Percentiles rank a stretch among this genome's conserved stretches.
phyloP scores from a whole-genome alignment of 2,113 vertebrate genomes.

The Myotis brandtii region DNA sequence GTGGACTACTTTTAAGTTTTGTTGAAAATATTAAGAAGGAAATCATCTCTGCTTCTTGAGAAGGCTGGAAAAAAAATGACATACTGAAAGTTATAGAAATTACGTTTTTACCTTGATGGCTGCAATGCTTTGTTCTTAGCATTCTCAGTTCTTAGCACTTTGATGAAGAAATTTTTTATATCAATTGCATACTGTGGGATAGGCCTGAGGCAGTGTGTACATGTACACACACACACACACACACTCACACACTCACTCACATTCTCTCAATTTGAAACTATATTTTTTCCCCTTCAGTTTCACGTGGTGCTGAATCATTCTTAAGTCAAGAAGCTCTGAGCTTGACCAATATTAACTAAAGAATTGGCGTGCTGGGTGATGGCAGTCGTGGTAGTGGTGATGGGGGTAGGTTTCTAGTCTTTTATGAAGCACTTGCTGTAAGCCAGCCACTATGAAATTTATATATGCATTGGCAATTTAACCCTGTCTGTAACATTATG shows the following conservation, averaged over 20 bases:
- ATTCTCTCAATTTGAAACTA: not conserved
- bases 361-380: not conserved
- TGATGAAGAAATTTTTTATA: conserved; percentile 13
- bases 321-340: not conserved
- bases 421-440: not conserved
- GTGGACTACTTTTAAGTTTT: conserved; percentile 32
- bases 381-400: not conserved
- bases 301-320: not conserved
- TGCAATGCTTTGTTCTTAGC: not conserved
- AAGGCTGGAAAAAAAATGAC: conserved; percentile 24
- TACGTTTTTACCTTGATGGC: not conserved
- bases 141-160: not conserved
- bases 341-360: not conserved
- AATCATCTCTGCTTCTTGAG: conserved; percentile 50
- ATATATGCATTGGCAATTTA: not conserved
- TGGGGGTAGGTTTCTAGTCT: not conserved
- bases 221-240: too few relatives aligned
- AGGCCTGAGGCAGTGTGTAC: not conserved
- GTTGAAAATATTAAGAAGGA: conserved; percentile 48
- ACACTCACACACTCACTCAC: not conserved
- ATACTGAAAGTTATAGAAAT: conserved; percentile 12
- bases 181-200: not conserved
- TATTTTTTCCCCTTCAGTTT: not conserved
- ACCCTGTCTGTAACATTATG: not conserved
- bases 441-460: not conserved